phyloP scores from a whole-genome alignment of 2,888 invertebrate species.

The Tenthredo scrophulariae region DNA sequence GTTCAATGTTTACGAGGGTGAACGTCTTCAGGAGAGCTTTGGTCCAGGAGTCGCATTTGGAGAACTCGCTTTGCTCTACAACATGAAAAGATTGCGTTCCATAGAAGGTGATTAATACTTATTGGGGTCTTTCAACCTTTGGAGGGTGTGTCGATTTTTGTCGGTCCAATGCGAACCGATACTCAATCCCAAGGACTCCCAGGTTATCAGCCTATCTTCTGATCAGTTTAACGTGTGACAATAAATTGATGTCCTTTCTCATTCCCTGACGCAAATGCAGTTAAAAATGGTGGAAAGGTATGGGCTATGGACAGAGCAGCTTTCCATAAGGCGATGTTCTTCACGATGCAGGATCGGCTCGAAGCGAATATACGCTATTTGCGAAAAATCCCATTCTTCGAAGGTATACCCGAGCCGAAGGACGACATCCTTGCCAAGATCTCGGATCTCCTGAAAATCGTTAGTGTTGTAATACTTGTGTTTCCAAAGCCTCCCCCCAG shows the following conservation, averaged over 20 bases:
- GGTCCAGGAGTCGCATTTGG: conserved; percentile 92
- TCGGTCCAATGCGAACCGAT: too few relatives aligned
- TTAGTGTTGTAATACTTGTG: conserved; percentile 74
- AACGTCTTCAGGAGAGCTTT: conserved; percentile 88
- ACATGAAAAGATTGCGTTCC: conserved; percentile 94
- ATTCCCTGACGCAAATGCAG: conserved; percentile 77
- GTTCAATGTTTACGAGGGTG: conserved; percentile 91
- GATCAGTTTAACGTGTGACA: neutral
- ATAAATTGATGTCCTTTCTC: neutral
- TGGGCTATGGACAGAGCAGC: conserved; percentile 94
- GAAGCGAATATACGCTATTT: conserved; percentile 93
- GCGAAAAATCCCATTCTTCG: conserved; percentile 88
- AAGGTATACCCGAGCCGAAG: conserved; percentile 78
- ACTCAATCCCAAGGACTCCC: too few relatives aligned
- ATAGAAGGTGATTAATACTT: conserved; percentile 84
- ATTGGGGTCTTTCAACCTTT: neutral
- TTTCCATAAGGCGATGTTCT: conserved; percentile 94
- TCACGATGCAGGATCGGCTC: conserved; percentile 89
- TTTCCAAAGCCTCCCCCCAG: rapidly evolving
- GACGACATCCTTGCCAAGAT: conserved; percentile 87
- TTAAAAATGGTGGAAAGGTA: conserved; percentile 88
- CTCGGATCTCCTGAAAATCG: conserved; percentile 92
- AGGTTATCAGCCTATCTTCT: too few relatives aligned
- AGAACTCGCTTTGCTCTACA: conserved; percentile 95
- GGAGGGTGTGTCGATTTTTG: too few relatives aligned